Evolutionary conservation across 2,797 vertebrate genomes (phyloP).

Genomic region (Danionella dracula): DNA sequence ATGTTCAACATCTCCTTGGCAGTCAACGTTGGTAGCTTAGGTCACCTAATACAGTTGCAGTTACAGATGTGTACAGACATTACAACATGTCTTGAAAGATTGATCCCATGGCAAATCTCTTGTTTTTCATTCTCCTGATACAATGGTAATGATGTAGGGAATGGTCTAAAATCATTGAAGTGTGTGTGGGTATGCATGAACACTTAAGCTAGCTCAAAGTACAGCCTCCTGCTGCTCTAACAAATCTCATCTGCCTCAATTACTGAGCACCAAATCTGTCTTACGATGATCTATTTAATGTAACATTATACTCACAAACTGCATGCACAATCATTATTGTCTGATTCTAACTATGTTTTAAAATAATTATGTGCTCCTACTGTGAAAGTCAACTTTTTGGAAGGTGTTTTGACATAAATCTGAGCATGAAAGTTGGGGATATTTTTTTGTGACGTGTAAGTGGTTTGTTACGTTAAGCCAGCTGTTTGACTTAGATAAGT

Average conservation of each 20-base stretch:
- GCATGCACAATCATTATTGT: too few relatives aligned
- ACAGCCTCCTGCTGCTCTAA: constrained; percentile 56
- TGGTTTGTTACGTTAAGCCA: too few relatives aligned
- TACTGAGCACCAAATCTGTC: constrained; percentile 64
- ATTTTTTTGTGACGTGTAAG: too few relatives aligned
- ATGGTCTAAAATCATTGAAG: constrained; percentile 16
- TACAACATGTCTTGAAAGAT: not conserved
- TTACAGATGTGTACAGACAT: not conserved
- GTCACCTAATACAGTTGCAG: too few relatives aligned
- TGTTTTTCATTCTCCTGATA: not conserved
- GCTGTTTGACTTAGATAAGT: too few relatives aligned
- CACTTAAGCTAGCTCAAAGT: constrained; percentile 56
- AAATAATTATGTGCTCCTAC: too few relatives aligned
- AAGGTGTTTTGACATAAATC: too few relatives aligned
- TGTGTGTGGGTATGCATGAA: constrained; percentile 50
- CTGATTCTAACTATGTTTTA: too few relatives aligned
- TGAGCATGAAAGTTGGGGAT: too few relatives aligned
- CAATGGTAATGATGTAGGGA: not conserved
- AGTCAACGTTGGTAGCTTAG: too few relatives aligned
- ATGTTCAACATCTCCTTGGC: too few relatives aligned
- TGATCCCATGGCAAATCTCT: not conserved
- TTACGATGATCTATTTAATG: constrained; percentile 58
- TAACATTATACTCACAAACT: constrained; percentile 7
- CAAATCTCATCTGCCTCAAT: constrained; percentile 65
- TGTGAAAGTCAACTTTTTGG: too few relatives aligned